Conservation (phyloP, 2,797 vertebrate genomes). For the Luscinia megarhynchos region DNA sequence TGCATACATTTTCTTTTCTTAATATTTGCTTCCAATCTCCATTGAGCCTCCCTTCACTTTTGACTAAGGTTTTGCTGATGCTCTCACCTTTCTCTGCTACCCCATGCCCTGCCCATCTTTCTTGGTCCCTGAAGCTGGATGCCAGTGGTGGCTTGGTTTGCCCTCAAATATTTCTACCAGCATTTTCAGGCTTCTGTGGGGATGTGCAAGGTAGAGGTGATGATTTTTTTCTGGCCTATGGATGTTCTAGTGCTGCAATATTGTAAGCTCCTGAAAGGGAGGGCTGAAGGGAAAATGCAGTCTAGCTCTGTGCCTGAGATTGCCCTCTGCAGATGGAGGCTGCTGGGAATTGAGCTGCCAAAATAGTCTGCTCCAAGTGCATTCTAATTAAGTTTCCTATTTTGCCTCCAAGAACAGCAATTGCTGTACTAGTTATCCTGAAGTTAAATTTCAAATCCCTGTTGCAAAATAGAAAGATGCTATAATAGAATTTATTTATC, state of each 20-base stretch:
- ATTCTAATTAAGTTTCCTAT: neutral
- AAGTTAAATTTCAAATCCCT: slow-evolving; percentile 2
- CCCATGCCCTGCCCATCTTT: neutral
- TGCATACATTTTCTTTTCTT: neutral
- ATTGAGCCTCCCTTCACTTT: neutral
- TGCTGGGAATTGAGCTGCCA: neutral
- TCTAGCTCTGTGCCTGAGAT: neutral
- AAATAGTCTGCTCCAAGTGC: neutral
- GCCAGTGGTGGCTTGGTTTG: neutral
- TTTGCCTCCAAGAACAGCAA: neutral
- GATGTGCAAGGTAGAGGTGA: neutral
- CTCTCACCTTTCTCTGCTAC: neutral
- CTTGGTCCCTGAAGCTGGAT: neutral
- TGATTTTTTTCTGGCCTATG: neutral
- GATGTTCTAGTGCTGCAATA: neutral
- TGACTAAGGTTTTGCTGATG: neutral
- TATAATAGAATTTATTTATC: neutral
- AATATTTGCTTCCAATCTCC: neutral
- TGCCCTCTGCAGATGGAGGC: neutral
- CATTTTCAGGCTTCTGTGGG: neutral
- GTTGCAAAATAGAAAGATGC: neutral
- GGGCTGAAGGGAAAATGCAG: neutral
- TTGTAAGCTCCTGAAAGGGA: neutral
- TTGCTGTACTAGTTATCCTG: neutral
- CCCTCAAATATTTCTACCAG: neutral